Evolutionary conservation across 2,113 vertebrate species (phyloP), one percentile per base, ranked within the genome.

Genomic region (Jaculus jaculus): DNA sequence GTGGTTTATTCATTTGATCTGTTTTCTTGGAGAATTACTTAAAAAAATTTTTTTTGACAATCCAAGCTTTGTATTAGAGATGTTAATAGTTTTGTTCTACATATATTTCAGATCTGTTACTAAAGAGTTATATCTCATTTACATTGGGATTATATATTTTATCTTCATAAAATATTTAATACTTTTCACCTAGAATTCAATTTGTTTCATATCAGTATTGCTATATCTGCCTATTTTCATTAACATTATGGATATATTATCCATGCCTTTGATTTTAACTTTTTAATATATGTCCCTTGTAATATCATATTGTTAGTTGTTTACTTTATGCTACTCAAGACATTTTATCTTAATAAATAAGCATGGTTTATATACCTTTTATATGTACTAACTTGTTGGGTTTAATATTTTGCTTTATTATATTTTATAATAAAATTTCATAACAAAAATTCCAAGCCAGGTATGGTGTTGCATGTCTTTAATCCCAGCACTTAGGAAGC

Each of bases 131-230:
- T 28, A 54, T 39, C 16, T 63, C 23, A 71, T 90, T 95, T 83
- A 71, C 65, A 87, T 84, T 80, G 63, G 72, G 65, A 79, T 90
- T 74, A 87, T 23, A 9, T 58, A 74, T 89, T 92, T 90, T 90
- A 92, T 65, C 47, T 73, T 47, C 26, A 92, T 83, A 83, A 89
- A 92, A 74, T 89, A 93, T 42, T 84, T 37, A 92, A 66, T 71
- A 13, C 47, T 87, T 92, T 92, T 87, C 20, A 75, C 39, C 72
- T 87, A 90, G 71, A 91, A 91, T 85, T 94, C 54, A 82, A 79
- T 89, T 95, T 68, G 23, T 63, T 58, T 95, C 51, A 34, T 60
- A 88, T 88, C 93, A 84, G 74, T 39, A 79, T 69, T 73, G 66
- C 24, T 90, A 82, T 7, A 77, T 61, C 65, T 78, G 42, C 42